phyloP scores from a whole-genome alignment of 2,888 invertebrate genomes.

The Endotricha flammealis region DNA sequence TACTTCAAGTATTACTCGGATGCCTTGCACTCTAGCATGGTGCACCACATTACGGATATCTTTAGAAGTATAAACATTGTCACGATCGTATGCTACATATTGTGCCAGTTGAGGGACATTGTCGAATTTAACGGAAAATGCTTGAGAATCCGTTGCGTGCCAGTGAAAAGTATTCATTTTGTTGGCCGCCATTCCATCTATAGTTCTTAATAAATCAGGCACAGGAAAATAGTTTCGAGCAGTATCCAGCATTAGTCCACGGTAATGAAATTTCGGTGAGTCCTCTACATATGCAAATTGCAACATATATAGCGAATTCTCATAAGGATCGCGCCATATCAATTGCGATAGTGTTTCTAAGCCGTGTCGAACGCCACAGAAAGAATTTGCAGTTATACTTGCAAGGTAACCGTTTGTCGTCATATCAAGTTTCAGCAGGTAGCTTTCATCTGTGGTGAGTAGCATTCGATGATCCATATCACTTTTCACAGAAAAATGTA shows the following conservation, averaged over 20 bases:
- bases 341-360: conserved; percentile 87
- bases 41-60: conserved; percentile 85
- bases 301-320: conserved; percentile 78
- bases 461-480: conserved; percentile 73
- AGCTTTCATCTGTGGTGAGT: conserved; percentile 84
- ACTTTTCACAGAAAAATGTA: conserved; percentile 64
- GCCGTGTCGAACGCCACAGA: conserved; percentile 86
- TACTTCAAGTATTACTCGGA: conserved; percentile 90
- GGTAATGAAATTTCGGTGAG: conserved; percentile 84
- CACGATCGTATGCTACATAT: conserved; percentile 88
- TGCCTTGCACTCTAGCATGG: conserved; percentile 87
- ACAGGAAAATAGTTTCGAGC: conserved; percentile 90
- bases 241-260: conserved; percentile 93
- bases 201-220: conserved; percentile 80
- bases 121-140: conserved; percentile 89
- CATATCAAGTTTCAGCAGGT: too few relatives aligned
- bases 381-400: conserved; percentile 80
- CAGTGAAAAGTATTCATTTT: conserved; percentile 96
- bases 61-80: conserved; percentile 82
- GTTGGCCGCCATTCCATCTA: conserved; percentile 91
- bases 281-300: conserved; percentile 83
- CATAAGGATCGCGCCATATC: conserved; percentile 84
- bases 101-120: conserved; percentile 84
- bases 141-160: conserved; percentile 92
- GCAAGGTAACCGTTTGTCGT: too few relatives aligned